Conservation (phyloP, 2,113 vertebrate genomes). For the Podocnemis expansa region DNA sequence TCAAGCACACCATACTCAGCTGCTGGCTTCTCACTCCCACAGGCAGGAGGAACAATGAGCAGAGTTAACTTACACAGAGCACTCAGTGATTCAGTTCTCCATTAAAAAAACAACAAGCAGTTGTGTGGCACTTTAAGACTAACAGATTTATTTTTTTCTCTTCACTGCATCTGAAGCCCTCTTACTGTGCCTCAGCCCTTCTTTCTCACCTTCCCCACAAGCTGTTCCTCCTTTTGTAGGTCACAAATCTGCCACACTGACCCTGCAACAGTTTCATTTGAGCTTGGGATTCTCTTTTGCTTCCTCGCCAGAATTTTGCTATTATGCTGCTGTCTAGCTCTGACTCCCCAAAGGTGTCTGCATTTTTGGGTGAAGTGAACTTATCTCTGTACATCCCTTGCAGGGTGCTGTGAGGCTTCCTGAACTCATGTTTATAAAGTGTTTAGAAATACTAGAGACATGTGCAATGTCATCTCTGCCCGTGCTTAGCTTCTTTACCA, state of each 20-base stretch:
- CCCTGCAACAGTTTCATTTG: not conserved
- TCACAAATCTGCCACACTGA: not conserved
- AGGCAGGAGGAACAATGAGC: not conserved
- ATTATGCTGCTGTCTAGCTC: not conserved
- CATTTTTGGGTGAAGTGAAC: not conserved
- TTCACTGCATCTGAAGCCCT: no score
- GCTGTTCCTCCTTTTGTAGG: no score
- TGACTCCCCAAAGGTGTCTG: not conserved
- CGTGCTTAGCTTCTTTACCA: not conserved
- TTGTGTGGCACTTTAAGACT: no score
- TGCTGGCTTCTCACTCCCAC: not conserved
- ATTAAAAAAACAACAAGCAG: no score
- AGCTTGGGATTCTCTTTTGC: not conserved
- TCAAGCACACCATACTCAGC: no score
- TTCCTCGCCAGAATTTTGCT: not conserved
- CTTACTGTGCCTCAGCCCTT: not conserved
- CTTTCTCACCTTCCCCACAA: no score
- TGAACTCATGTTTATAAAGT: not conserved
- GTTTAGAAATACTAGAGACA: not conserved
- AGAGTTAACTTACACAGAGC: not conserved
- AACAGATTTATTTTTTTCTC: no score
- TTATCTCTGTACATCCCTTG: not conserved
- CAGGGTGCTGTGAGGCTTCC: not conserved
- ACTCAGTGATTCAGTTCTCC: no score
- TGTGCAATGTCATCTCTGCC: not conserved